phyloP scores from a whole-genome alignment of 2,888 invertebrate species.

The Habrosyne pyritoides region DNA sequence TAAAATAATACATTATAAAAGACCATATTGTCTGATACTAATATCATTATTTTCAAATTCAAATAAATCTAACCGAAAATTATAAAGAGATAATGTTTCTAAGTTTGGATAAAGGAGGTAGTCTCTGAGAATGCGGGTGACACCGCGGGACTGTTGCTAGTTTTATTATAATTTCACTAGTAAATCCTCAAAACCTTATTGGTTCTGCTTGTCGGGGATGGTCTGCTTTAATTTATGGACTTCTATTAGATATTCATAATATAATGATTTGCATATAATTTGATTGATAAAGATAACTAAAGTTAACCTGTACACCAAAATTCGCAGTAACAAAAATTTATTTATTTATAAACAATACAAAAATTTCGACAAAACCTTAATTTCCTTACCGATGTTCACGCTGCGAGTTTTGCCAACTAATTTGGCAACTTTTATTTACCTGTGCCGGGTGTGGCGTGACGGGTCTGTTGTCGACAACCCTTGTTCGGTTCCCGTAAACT shows the following conservation, averaged over 20 bases:
- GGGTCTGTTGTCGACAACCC: slow-evolving; percentile 16
- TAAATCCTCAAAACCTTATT: neutral
- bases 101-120: no score
- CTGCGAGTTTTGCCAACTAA: slow-evolving; percentile 29
- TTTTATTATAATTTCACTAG: no score
- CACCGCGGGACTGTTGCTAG: no score
- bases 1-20: no score
- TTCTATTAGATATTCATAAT: no score
- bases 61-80: neutral
- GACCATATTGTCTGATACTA: no score
- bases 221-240: no score
- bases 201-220: no score
- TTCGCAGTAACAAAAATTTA: neutral
- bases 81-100: no score
- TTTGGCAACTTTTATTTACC: slow-evolving; percentile 37
- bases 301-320: neutral
- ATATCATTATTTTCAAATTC: no score
- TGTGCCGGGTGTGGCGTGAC: slow-evolving; percentile 13
- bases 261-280: no score
- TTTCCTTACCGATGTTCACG: slow-evolving; percentile 25
- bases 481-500: neutral
- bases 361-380: slow-evolving; percentile 13
- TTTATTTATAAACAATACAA: neutral
- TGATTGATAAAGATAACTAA: neutral
- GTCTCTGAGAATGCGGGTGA: no score